These are phyloP conservation scores for Drosophila siamana DNA, from an alignment of 2,888 invertebrate genomes.

Conservation along the genomic window DNA sequence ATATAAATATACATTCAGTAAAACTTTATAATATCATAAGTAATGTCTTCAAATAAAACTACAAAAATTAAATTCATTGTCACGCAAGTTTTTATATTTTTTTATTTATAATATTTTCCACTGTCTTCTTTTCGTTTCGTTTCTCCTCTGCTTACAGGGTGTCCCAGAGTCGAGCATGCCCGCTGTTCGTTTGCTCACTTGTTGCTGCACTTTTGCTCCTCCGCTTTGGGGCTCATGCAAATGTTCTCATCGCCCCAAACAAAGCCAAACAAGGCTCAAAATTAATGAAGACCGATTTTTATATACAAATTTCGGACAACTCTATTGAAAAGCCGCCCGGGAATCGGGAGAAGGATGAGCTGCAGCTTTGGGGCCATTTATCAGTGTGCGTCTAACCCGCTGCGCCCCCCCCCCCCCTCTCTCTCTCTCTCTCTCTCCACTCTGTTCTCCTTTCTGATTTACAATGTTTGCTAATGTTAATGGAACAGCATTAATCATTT, in stretches of 20 bases:
- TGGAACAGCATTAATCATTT: conserved; percentile 40
- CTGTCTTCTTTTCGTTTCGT: too few relatives aligned
- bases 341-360: neutral
- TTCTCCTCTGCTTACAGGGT: conserved; percentile 2
- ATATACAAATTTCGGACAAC: conserved; percentile 69
- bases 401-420: neutral
- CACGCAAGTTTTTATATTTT: neutral
- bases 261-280: conserved; percentile 46
- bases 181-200: neutral
- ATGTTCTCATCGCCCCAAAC: conserved; percentile 29
- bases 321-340: conserved; percentile 49
- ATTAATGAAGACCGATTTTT: conserved; percentile 72
- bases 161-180: neutral
- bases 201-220: neutral
- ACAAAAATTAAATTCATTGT: neutral
- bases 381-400: conserved; percentile 23
- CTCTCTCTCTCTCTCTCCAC: too few relatives aligned
- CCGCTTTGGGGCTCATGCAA: conserved; percentile 41
- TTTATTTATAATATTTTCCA: too few relatives aligned
- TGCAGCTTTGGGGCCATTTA: conserved; percentile 36
- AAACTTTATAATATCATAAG: too few relatives aligned
- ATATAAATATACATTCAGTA: too few relatives aligned
- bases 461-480: conserved; percentile 55
- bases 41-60: too few relatives aligned
- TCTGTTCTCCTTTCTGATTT: conserved; percentile 46